These are phyloP conservation scores for Antitype chi DNA, from an alignment of 2,888 invertebrate species.

Conservation along the genomic window DNA sequence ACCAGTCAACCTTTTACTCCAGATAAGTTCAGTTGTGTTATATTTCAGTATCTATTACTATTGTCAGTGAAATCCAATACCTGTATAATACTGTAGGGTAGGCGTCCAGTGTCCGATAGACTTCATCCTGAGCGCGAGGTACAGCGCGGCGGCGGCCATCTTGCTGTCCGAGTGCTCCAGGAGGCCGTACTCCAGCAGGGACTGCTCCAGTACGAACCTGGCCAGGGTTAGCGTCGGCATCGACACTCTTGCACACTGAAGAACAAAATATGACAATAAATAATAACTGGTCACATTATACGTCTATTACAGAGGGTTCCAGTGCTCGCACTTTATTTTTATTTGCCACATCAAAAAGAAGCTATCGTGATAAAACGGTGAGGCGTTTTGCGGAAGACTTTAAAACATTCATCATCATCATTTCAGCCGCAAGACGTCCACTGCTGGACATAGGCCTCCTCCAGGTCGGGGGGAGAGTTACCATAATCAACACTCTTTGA, in stretches of 20 bases:
- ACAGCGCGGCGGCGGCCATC: slow-evolving; percentile 96
- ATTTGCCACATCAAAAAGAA: not conserved
- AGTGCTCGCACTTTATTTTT: not conserved
- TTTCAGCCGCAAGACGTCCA: too few relatives aligned
- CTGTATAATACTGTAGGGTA: slow-evolving; percentile 95
- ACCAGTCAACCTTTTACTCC: not conserved
- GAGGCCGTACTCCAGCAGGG: slow-evolving; percentile 97
- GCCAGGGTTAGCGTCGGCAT: slow-evolving; percentile 98
- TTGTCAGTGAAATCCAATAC: slow-evolving; percentile 76
- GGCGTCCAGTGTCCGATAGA: slow-evolving; percentile 93
- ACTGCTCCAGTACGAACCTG: slow-evolving; percentile 97
- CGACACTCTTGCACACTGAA: slow-evolving; percentile 94
- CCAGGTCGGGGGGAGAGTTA: too few relatives aligned
- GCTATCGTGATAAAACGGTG: not conserved
- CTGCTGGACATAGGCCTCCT: too few relatives aligned
- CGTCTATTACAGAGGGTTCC: not conserved
- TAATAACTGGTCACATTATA: not conserved
- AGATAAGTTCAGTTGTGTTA: not conserved
- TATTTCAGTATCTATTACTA: not conserved
- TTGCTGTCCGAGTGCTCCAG: slow-evolving; percentile 95
- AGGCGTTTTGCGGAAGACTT: not conserved
- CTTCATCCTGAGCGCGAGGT: slow-evolving; percentile 97
- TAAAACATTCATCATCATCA: too few relatives aligned
- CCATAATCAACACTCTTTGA: too few relatives aligned
- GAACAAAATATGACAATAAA: not conserved